Percentiles rank a stretch among this genome's conserved stretches.
phyloP scores from a whole-genome alignment of 2,888 invertebrate genomes.

The Tetropium fuscum region DNA sequence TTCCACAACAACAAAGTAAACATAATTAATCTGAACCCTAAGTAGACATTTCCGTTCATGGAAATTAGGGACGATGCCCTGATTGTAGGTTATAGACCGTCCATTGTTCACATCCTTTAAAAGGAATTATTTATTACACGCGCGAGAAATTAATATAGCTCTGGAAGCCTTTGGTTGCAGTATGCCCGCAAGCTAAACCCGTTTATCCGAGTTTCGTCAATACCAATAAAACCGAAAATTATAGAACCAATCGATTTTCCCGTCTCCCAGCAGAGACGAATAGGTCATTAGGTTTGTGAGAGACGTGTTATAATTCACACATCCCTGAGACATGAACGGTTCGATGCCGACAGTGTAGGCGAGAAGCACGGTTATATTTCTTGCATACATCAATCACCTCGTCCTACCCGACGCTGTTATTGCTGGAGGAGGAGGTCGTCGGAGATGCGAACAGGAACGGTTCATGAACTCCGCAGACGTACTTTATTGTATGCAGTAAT shows the following conservation, averaged over 20 bases:
- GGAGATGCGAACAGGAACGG: slow-evolving; percentile 18
- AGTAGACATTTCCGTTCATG: too few species aligned
- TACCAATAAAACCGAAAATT: slow-evolving; percentile 16
- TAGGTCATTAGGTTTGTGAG: slow-evolving; percentile 38
- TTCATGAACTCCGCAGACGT: slow-evolving; percentile 2
- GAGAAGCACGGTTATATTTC: slow-evolving; percentile 45
- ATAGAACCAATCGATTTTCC: slow-evolving; percentile 25
- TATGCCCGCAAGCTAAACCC: too few species aligned
- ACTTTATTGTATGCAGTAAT: too few species aligned
- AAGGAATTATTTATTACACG: too few species aligned
- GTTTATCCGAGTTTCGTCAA: slow-evolving; percentile 4
- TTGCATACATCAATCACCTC: slow-evolving; percentile 53
- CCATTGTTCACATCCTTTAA: too few species aligned
- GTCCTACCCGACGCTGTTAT: slow-evolving; percentile 43
- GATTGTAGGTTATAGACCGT: too few species aligned
- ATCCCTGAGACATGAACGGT: slow-evolving; percentile 32
- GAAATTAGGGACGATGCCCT: too few species aligned
- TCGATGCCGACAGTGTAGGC: slow-evolving; percentile 30
- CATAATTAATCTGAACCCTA: too few species aligned
- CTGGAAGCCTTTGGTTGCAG: too few species aligned
- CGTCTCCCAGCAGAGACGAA: slow-evolving; percentile 32
- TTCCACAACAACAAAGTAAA: too few species aligned
- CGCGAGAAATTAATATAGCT: too few species aligned
- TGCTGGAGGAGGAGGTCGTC: slow-evolving; percentile 33
- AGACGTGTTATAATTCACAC: slow-evolving; percentile 37